Base-by-base conservation (phyloP, 2,113 vertebrate species). In the Chaetorhynchus papuensis region DNA sequence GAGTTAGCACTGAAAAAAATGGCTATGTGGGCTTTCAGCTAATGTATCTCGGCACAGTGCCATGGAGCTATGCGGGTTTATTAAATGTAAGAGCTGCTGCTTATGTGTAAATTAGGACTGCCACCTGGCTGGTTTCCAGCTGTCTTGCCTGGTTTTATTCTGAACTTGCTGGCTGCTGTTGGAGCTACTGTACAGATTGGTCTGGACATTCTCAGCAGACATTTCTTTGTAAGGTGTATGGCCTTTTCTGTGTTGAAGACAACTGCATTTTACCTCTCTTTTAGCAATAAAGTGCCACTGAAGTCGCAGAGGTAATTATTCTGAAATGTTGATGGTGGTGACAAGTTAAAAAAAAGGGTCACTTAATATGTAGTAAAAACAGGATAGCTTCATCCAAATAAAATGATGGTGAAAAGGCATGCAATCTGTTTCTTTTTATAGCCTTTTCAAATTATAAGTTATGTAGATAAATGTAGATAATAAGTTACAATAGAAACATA, bases 41-140 rank as follows among this genome's bases (percentile, higher is more conserved):
- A 89, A 93, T 83, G 87, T 81, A 86, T 44, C 44, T 94, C 6
- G 79, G 90, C 93, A 70, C 19, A 4, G 35, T 52, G 92, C 85
- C 95, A 88, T 4, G 13, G 49, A 96, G 71, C 59, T 80, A 21
- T 65, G 79, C 0, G 3, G 85, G 45, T 96, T 96, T 96, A 92
- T 93, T 93, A 90, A 93, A 88, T 52, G 37, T 89, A 44, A 93
- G 90, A 86, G 83, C 92, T 92, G 95, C 65, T 96, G 88, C 79
- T 85, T 89, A 66, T 81, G 94, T 90, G 90, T 83, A 94, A 95
- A 95, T 96, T 92, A 81, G 86, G 76, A 57, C 86, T 94, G 92
- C 92, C 92, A 96, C 86, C 94, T 96, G 95, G 94, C 94, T 93
- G 71, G 5, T 75, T 89, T 93, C 94, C 96, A 97, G 92, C 89